phyloP scores from a whole-genome alignment of 2,888 invertebrate species.

The Allacma fusca region DNA sequence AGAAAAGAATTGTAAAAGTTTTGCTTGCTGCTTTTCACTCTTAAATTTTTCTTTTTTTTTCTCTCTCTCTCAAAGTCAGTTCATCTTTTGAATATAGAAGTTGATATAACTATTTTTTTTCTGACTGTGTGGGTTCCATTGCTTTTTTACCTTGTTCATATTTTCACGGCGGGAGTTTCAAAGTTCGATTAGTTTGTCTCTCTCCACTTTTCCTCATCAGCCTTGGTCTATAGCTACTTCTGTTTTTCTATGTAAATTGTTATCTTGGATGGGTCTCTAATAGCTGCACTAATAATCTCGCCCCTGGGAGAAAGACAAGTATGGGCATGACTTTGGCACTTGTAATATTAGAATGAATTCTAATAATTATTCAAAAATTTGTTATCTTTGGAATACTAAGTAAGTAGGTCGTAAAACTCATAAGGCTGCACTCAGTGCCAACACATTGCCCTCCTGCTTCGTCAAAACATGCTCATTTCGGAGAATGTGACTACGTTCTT shows the following conservation, averaged over 20 bases:
- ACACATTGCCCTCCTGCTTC: too few species aligned
- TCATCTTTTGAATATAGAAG: slow-evolving; percentile 9
- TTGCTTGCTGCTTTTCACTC: background rate
- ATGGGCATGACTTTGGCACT: too few species aligned
- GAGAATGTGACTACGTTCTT: too few species aligned
- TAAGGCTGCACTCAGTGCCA: too few species aligned
- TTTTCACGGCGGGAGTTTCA: slow-evolving; percentile 2
- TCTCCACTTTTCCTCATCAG: background rate
- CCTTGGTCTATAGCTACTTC: background rate
- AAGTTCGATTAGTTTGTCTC: background rate
- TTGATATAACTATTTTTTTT: background rate
- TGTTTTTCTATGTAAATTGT: slow-evolving; percentile 7
- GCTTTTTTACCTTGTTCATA: background rate
- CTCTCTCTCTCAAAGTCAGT: background rate
- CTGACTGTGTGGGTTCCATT: background rate
- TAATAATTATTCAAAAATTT: too few species aligned
- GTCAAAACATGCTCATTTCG: too few species aligned
- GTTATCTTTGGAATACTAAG: too few species aligned
- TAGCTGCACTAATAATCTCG: too few species aligned
- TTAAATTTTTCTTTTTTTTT: background rate
- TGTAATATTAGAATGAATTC: too few species aligned
- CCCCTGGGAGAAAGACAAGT: too few species aligned
- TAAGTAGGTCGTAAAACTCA: too few species aligned
- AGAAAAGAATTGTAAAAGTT: slow-evolving; percentile 1
- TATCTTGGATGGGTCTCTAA: too few species aligned